These are phyloP conservation scores for Laupala kohalensis DNA, from an alignment of 1,140 invertebrate genomes.

Conservation along the genomic window DNA sequence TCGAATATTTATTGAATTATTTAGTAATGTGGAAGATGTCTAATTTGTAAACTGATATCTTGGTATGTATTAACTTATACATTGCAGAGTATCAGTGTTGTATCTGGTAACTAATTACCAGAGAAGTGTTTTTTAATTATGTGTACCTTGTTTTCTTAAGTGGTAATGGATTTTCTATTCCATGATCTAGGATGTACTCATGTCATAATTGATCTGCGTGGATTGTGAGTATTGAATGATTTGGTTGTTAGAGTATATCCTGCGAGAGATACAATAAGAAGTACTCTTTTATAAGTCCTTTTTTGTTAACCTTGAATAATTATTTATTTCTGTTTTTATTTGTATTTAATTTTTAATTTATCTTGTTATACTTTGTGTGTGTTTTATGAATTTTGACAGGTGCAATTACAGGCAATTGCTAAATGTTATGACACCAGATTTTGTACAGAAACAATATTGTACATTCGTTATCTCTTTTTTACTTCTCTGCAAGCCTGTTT, in stretches of 20 bases:
- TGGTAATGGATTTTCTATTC: not conserved
- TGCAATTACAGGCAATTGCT: not conserved
- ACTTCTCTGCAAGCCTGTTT: not conserved
- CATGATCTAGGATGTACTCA: not conserved
- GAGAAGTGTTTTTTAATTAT: not conserved
- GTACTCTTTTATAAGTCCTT: not conserved
- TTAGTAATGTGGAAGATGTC: not conserved
- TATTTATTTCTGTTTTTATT: conserved; percentile 16
- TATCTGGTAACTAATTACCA: not conserved
- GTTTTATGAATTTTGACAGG: conserved; percentile 1
- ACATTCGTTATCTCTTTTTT: not conserved
- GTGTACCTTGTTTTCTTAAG: not conserved
- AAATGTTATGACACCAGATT: not conserved
- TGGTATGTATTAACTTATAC: not conserved
- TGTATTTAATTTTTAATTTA: conserved; percentile 17
- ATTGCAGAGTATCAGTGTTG: not conserved
- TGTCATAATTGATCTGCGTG: not conserved
- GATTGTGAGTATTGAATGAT: not conserved
- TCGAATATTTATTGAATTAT: not conserved
- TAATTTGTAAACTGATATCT: not conserved
- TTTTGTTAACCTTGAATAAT: conserved; percentile 14
- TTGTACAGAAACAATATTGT: not conserved
- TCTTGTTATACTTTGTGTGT: conserved; percentile 10
- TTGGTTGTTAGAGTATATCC: not conserved
- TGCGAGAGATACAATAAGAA: not conserved